phyloP scores from a whole-genome alignment of 2,888 invertebrate genomes.

The Siphlonurus alternatus region DNA sequence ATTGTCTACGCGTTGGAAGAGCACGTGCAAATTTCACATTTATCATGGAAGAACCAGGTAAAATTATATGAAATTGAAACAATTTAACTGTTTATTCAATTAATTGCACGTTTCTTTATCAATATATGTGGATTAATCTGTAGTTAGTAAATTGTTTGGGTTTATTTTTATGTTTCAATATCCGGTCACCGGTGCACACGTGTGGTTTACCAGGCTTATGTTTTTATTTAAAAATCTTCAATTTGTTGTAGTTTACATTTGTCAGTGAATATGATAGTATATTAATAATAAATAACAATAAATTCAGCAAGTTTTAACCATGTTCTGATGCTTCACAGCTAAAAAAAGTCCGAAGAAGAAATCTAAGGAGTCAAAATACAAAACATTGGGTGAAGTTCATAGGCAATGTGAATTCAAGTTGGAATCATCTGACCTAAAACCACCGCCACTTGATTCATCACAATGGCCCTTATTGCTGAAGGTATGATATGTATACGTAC shows the following conservation, averaged over 20 bases:
- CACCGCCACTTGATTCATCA: constrained; percentile 6
- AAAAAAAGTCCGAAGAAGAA: background rate
- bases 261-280: no score
- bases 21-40: background rate
- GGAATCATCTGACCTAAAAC: constrained; percentile 5
- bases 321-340: background rate
- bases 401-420: constrained; percentile 1
- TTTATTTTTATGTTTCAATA: no score
- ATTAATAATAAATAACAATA: no score
- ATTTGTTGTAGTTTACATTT: no score
- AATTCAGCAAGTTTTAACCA: no score
- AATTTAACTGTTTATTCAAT: no score
- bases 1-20: background rate
- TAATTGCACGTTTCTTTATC: no score
- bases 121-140: no score
- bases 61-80: background rate
- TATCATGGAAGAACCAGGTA: background rate
- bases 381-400: constrained; percentile 1
- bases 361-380: background rate
- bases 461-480: constrained; percentile 5
- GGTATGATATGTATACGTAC: background rate
- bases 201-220: no score
- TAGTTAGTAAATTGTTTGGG: no score
- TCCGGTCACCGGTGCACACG: no score
- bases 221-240: no score